A percentile compares a stretch with the other conserved stretches of the same genome.
phyloP scores from a whole-genome alignment of 2,888 invertebrate genomes.

The Sarcophaga rosellei region DNA sequence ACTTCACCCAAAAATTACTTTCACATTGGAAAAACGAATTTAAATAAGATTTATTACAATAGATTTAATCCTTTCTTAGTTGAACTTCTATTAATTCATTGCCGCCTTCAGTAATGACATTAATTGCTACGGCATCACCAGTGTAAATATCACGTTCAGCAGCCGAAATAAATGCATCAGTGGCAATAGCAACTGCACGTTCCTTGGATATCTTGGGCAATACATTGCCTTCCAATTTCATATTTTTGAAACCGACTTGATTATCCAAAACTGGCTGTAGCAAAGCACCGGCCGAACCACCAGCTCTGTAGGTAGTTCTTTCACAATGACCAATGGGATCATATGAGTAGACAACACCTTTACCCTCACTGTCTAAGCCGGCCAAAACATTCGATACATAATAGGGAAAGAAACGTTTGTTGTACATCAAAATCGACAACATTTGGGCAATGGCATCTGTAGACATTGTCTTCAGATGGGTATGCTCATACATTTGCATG shows the following conservation, averaged over 20 bases:
- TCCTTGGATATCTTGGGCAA: slow-evolving; percentile 86
- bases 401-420: slow-evolving; percentile 98
- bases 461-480: slow-evolving; percentile 95
- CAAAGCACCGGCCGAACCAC: slow-evolving; percentile 94
- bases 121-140: slow-evolving; percentile 93
- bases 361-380: slow-evolving; percentile 95
- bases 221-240: slow-evolving; percentile 83
- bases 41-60: not conserved
- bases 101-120: slow-evolving; percentile 94
- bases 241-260: slow-evolving; percentile 95
- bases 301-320: slow-evolving; percentile 90
- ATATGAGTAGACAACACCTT: slow-evolving; percentile 97
- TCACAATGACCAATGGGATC: slow-evolving; percentile 99
- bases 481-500: slow-evolving; percentile 97
- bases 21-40: slow-evolving; percentile 28
- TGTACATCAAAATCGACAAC: slow-evolving; percentile 97
- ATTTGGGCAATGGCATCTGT: slow-evolving; percentile 97
- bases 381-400: slow-evolving; percentile 97
- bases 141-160: slow-evolving; percentile 99
- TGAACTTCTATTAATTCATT: slow-evolving; percentile 87
- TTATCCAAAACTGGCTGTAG: slow-evolving; percentile 98
- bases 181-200: slow-evolving; percentile 91
- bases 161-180: slow-evolving; percentile 98
- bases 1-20: slow-evolving; percentile 30
- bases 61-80: slow-evolving; percentile 91